phyloP scores from a whole-genome alignment of 2,113 vertebrate species.

The Nothocercus nigrocapillus region DNA sequence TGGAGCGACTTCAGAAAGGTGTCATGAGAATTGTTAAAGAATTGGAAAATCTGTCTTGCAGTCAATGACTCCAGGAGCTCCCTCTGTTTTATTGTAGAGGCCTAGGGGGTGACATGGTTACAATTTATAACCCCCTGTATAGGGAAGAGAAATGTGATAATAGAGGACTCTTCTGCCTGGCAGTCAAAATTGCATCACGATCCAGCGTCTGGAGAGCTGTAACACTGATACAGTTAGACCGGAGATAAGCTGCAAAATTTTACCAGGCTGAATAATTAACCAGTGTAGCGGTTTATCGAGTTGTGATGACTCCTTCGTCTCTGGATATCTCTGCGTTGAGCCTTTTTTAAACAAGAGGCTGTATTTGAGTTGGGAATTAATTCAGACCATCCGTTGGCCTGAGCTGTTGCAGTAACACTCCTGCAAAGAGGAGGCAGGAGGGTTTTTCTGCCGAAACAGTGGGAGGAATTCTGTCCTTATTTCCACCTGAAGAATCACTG shows the following conservation, averaged over 20 bases:
- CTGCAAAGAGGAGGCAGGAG: neutral
- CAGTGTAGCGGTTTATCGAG: slow-evolving; percentile 18
- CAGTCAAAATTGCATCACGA: slow-evolving; percentile 5
- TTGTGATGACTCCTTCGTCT: slow-evolving; percentile 5
- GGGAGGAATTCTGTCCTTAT: neutral
- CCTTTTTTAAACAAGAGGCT: neutral
- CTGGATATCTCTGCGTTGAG: neutral
- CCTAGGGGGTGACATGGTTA: neutral
- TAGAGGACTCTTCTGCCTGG: slow-evolving; percentile 20
- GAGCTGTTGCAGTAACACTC: neutral
- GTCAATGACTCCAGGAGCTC: neutral
- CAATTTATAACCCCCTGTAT: slow-evolving; percentile 11
- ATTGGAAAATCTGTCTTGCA: neutral
- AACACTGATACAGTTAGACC: slow-evolving; percentile 4
- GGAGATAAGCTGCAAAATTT: slow-evolving; percentile 60
- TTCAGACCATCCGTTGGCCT: neutral
- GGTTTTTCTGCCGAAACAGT: neutral
- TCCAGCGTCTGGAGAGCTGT: slow-evolving; percentile 34
- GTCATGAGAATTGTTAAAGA: neutral
- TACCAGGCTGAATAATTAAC: slow-evolving; percentile 41
- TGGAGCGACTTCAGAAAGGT: neutral
- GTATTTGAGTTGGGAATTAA: neutral
- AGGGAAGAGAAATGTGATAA: slow-evolving; percentile 41
- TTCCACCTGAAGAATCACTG: neutral
- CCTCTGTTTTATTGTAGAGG: neutral